Percentiles rank a stretch among this genome's conserved stretches.
phyloP scores from a whole-genome alignment of 2,113 vertebrate species.

The Spizaetus ornatus region DNA sequence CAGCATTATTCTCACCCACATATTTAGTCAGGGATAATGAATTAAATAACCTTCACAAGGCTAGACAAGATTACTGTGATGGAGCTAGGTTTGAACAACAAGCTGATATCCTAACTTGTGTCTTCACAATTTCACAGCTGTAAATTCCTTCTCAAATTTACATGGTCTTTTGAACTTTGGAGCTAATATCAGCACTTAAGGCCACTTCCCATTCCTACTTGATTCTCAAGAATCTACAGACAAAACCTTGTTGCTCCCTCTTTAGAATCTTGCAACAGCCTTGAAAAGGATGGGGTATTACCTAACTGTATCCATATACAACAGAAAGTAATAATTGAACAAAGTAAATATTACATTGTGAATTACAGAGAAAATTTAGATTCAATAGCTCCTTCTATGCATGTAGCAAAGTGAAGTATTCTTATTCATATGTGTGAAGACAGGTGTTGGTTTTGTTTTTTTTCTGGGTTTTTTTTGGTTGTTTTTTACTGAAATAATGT shows the following conservation, averaged over 20 bases:
- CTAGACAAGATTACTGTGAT: not conserved
- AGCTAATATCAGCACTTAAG: not conserved
- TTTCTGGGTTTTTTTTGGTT: accelerated
- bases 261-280: not conserved
- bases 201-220: not conserved
- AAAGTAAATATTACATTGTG: not conserved
- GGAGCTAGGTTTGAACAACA: not conserved
- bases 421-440: not conserved
- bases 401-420: not conserved
- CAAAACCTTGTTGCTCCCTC: not conserved
- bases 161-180: not conserved
- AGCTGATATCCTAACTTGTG: not conserved
- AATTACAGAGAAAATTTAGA: not conserved
- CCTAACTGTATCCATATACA: not conserved
- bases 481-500: not conserved
- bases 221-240: not conserved
- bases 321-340: not conserved
- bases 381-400: not conserved
- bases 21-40: not conserved
- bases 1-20: not conserved
- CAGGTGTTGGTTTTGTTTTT: accelerated
- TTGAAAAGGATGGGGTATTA: not conserved
- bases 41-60: not conserved
- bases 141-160: not conserved
- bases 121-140: not conserved